Conservation (phyloP, 2,888 invertebrate species). For the Trichopoda pennipes region DNA sequence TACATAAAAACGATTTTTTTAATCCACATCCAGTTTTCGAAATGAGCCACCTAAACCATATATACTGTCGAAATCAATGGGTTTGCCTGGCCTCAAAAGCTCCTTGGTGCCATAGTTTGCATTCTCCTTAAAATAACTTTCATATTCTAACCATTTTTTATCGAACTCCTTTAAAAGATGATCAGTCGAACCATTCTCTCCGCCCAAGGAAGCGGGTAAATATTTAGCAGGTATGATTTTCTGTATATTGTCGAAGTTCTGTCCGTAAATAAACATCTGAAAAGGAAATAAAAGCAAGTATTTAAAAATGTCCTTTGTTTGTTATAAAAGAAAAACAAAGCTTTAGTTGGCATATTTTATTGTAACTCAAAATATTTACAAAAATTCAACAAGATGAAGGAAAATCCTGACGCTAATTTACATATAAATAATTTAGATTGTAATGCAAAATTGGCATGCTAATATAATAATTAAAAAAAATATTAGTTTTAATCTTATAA, state of each 20-base stretch:
- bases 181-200: constrained; percentile 78
- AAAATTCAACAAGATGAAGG: no score
- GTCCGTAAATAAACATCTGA: constrained; percentile 83
- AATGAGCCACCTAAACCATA: constrained; percentile 76
- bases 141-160: constrained; percentile 70
- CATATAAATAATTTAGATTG: no score
- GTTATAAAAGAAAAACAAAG: no score
- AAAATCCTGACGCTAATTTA: no score
- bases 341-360: no score
- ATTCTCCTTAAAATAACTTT: constrained; percentile 75
- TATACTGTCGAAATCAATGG: constrained; percentile 72
- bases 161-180: constrained; percentile 70
- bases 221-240: constrained; percentile 83
- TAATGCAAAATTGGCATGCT: no score
- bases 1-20: constrained; percentile 19
- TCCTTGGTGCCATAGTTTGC: constrained; percentile 74
- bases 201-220: constrained; percentile 86
- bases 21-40: constrained; percentile 74
- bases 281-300: constrained; percentile 2
- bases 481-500: no score
- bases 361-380: no score
- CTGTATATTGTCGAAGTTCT: constrained; percentile 79
- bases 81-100: constrained; percentile 71
- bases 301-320: no score
- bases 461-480: no score